Percentiles rank a stretch among this genome's conserved stretches.
phyloP scores from a whole-genome alignment of 2,797 vertebrate species.

The Catharus ustulatus region DNA sequence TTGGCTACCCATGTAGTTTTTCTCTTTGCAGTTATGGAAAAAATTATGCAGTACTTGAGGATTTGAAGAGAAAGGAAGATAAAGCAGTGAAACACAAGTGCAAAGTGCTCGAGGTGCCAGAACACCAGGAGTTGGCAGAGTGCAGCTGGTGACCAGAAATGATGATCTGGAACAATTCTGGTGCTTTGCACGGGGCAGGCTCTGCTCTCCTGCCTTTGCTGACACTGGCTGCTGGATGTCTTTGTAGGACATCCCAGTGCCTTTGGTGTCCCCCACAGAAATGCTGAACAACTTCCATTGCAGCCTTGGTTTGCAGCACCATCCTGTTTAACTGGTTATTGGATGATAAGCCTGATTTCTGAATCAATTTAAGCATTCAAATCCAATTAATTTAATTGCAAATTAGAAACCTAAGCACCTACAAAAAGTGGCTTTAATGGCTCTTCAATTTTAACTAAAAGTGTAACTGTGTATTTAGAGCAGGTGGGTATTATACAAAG shows the following conservation, averaged over 20 bases:
- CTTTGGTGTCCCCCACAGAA: not conserved
- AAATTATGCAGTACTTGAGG: not conserved
- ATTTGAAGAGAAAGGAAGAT: not conserved
- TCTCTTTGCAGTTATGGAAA: not conserved
- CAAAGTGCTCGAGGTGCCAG: not conserved
- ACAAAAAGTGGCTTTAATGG: constrained; percentile 9
- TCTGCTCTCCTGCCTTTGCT: not conserved
- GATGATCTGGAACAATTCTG: not conserved
- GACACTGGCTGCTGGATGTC: rapidly evolving
- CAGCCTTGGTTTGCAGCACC: not conserved
- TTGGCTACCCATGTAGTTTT: not conserved
- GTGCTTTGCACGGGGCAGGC: not conserved
- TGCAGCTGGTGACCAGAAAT: not conserved
- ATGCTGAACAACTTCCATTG: not conserved
- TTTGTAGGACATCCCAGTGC: not conserved
- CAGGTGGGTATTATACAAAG: constrained; percentile 34
- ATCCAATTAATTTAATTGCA: constrained; percentile 53
- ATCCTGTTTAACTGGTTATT: not conserved
- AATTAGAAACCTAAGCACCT: constrained; percentile 47
- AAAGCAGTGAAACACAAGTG: not conserved
- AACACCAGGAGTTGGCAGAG: not conserved
- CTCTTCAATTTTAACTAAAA: constrained; percentile 43
- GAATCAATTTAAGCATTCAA: constrained; percentile 31
- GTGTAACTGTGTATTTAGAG: constrained; percentile 6
- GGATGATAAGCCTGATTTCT: constrained; percentile 11